Base-by-base conservation (phyloP, 2,113 vertebrate genomes). In the Astur gentilis region DNA sequence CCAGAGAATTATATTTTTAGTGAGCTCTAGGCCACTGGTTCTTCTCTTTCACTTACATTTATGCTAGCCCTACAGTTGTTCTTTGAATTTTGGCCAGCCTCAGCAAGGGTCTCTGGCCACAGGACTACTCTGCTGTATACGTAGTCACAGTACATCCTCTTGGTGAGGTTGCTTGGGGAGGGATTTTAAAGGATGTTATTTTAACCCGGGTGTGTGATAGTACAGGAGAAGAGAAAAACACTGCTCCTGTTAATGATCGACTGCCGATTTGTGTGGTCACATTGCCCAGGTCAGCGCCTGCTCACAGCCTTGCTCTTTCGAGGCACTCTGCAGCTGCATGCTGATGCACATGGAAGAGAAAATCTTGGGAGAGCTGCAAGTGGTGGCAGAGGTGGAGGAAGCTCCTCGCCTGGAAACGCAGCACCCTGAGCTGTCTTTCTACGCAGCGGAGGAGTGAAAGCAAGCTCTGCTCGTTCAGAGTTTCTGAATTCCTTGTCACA, bases 381-480 rank as follows among this genome's bases (percentile, higher is more conserved):
- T 40, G 70, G 40, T 61, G 57, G 22, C 50, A 61, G 57, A 66
- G 27, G n/a, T 0, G 1, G 29, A 73, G 32, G 64, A 65, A 71
- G 50, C 7, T 44, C 31, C 64, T 82, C 0, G 1, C 21, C 7
- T 45, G 61, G 29, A 83, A 89, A 62, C 0, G 0, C 54, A 42
- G 36, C 45, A 40, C 55, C 60, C 54, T 34, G 34, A 81, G 19
- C 34, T 65, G 29, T 52, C 40, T 57, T 64, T 38, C n/a, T 15
- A 3, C 0, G 3, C 49, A 81, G 20, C 0, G 0, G 44, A 60
- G 44, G 47, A 72, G 58, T 5, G 1, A 87, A 87, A 91, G 76
- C 49, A 61, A 80, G 49, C 72, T 61, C 77, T 84, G 55, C 75
- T 85, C 2, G 0, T 79, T 64, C 57, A 19, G 38, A 22, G n/a